Conservation (phyloP, 2,113 vertebrate genomes). For the Anser cygnoides region DNA sequence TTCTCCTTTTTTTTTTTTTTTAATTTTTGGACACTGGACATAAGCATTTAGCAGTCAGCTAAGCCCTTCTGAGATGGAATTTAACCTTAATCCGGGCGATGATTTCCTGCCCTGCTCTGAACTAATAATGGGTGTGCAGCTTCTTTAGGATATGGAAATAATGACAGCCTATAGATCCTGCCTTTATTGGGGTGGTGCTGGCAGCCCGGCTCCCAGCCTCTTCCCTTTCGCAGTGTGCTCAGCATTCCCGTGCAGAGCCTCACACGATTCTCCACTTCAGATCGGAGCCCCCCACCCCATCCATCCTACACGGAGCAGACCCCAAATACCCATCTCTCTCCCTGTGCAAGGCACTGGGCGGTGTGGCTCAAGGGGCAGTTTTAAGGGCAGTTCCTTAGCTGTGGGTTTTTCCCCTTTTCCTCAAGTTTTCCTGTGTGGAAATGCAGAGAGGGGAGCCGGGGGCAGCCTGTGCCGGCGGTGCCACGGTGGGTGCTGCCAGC, state of each 20-base stretch:
- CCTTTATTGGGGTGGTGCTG: constrained; percentile 31
- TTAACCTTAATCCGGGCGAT: constrained; percentile 65
- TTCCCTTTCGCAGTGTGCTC: background rate
- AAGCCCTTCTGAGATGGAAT: constrained; percentile 64
- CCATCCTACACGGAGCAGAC: background rate
- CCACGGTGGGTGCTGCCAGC: background rate
- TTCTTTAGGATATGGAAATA: constrained; percentile 65
- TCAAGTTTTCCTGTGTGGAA: constrained; percentile 25
- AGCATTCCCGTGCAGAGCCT: background rate
- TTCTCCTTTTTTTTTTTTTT: background rate
- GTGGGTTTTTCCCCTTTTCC: background rate
- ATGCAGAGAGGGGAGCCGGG: background rate
- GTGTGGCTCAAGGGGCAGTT: background rate
- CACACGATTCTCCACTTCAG: background rate
- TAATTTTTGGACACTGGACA: constrained; percentile 15
- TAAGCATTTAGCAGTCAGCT: constrained; percentile 60
- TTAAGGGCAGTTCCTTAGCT: background rate
- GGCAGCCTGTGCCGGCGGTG: background rate
- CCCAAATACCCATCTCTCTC: constrained; percentile 17
- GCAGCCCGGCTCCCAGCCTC: background rate
- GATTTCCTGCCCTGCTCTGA: constrained; percentile 56
- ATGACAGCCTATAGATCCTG: constrained; percentile 48
- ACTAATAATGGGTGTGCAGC: constrained; percentile 44
- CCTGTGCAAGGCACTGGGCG: background rate
- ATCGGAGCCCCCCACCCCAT: background rate